phyloP scores from a whole-genome alignment of 92 coral and sea anemone genomes.

The Phenganax marumi region DNA sequence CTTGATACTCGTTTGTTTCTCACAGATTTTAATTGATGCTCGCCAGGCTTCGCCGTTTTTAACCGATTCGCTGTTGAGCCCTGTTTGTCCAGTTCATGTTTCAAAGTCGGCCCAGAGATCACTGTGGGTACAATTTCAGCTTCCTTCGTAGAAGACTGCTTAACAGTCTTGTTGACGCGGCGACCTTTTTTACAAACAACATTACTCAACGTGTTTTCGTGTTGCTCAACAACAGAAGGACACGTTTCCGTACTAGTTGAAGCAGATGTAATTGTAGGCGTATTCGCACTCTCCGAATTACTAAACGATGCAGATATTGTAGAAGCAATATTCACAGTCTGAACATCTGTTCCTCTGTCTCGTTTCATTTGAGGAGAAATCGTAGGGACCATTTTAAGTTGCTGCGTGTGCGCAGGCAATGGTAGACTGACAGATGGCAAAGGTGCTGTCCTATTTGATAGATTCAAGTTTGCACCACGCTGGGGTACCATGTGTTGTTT shows the following conservation, averaged over 20 bases:
- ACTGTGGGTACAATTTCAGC: not conserved
- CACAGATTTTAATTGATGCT: conserved; percentile 2
- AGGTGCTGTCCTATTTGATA: not conserved
- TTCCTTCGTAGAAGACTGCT: not conserved
- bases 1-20: not conserved
- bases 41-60: not conserved
- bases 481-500: not conserved
- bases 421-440: not conserved
- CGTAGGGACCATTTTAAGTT: not conserved
- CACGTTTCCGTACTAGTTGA: not conserved
- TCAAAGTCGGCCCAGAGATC: conserved; percentile 12
- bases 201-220: not conserved
- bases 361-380: not conserved
- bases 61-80: not conserved
- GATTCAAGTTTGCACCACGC: not conserved
- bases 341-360: not conserved
- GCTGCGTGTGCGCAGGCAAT: not conserved
- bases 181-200: not conserved
- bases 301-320: not conserved
- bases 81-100: conserved; percentile 5
- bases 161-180: too few relatives aligned
- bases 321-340: too few relatives aligned
- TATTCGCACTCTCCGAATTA: not conserved
- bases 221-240: not conserved
- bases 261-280: not conserved